These are phyloP conservation scores for Bergia puertoricense DNA, from an alignment of 92 coral and sea anemone species.

Conservation along the genomic window DNA sequence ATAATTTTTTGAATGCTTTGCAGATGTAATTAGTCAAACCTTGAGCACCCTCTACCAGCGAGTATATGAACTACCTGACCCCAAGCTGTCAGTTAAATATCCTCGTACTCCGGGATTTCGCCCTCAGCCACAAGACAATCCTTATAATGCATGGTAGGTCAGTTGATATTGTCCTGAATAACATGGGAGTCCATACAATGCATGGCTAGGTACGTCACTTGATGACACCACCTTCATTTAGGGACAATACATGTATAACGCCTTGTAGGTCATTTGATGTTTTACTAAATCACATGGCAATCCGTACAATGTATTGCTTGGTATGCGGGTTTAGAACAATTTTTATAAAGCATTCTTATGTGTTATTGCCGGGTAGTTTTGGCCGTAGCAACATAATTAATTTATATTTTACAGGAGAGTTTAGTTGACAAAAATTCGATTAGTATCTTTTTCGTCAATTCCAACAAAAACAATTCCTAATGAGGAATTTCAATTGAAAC, in stretches of 20 bases:
- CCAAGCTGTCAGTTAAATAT: slow-evolving; percentile 72
- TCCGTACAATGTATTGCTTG: too few species aligned
- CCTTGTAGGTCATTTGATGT: background rate
- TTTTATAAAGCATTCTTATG: too few species aligned
- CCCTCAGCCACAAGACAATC: slow-evolving; percentile 11
- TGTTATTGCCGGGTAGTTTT: slow-evolving; percentile 18
- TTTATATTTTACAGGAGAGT: too few species aligned
- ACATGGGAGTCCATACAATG: too few species aligned
- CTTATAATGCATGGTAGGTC: background rate
- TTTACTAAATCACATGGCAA: too few species aligned
- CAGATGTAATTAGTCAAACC: slow-evolving; percentile 42
- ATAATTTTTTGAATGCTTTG: background rate
- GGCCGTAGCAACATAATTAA: too few species aligned
- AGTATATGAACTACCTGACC: slow-evolving; percentile 63
- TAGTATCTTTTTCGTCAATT: too few species aligned
- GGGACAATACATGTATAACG: background rate
- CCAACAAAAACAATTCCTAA: too few species aligned
- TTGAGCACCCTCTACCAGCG: slow-evolving; percentile 36
- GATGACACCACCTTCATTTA: slow-evolving; percentile 31
- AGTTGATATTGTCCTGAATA: background rate
- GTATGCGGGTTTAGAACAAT: too few species aligned
- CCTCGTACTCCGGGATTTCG: slow-evolving; percentile 69
- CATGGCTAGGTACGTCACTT: too few species aligned
- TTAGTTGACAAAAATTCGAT: too few species aligned
- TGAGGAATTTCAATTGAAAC: too few species aligned